Conservation (phyloP, 2,888 invertebrate genomes). For the Aromia moschata region DNA sequence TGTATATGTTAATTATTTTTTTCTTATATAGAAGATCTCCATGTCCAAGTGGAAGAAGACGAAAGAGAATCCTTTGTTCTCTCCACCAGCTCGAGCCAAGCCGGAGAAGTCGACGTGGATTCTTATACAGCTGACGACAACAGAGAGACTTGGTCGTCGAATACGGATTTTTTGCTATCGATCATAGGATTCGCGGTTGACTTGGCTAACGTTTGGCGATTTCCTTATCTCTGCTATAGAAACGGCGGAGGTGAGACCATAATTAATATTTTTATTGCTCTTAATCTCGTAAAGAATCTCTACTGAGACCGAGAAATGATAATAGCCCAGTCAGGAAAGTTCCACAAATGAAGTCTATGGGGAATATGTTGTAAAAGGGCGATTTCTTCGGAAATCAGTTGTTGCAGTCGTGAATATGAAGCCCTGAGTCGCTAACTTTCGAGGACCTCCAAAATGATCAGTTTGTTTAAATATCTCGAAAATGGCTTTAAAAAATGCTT, state of each 20-base stretch:
- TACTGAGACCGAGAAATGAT: slow-evolving; percentile 10
- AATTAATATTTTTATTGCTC: slow-evolving; percentile 25
- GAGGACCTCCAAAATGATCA: too few relatives aligned
- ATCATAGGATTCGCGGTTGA: slow-evolving; percentile 89
- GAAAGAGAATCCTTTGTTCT: slow-evolving; percentile 61
- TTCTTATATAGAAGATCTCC: slow-evolving; percentile 57
- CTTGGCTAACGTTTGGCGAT: slow-evolving; percentile 87
- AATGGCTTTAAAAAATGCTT: too few relatives aligned
- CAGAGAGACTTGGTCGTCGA: slow-evolving; percentile 83
- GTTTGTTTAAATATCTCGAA: too few relatives aligned
- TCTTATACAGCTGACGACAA: slow-evolving; percentile 64
- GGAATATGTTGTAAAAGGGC: too few relatives aligned
- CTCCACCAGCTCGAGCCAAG: slow-evolving; percentile 60
- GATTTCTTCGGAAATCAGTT: too few relatives aligned
- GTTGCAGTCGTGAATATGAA: too few relatives aligned
- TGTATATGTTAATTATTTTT: not conserved
- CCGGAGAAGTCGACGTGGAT: slow-evolving; percentile 59
- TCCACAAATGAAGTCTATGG: too few relatives aligned
- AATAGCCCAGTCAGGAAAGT: too few relatives aligned
- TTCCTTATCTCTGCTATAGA: slow-evolving; percentile 81
- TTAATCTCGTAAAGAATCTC: slow-evolving; percentile 11
- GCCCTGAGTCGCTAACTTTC: too few relatives aligned
- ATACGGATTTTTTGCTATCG: slow-evolving; percentile 82
- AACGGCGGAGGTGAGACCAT: slow-evolving; percentile 74
- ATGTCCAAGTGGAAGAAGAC: slow-evolving; percentile 63